Base-by-base conservation (phyloP, 2,113 vertebrate species). In the Rafetus swinhoei region DNA sequence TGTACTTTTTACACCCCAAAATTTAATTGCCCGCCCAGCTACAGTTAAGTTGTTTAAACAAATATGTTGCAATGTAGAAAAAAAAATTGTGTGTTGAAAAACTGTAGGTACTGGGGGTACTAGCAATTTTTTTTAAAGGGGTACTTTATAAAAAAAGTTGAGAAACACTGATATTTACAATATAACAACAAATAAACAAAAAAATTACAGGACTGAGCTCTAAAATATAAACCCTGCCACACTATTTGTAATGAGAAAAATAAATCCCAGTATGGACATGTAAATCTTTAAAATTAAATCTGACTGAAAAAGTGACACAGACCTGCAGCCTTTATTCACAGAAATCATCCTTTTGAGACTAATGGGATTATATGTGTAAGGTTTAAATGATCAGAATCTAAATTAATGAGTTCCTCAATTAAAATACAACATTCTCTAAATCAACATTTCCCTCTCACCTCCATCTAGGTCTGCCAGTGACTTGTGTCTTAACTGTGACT, bases 341-440 rank as follows among this genome's bases (percentile, higher is more conserved):
- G 6, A 10, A 1, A 2, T 18, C 57, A 90, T n/a, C 8, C 9
- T 10, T 21, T 18, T n/a, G 2, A 76, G 25, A 79, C 77, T 14
- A 60, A 14, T 19, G 9, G 50, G 50, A 65, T 6, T 14, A 19
- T 10, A 60, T 2, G 16, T 81, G 86, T 79, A 22, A 90, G 91
- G 89, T 72, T 0, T 8, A 85, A 50, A 85, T 12, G 50, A 3
- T 54, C 39, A 0, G 74, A 85, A 55, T 45, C n/a, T 27, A 7
- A 93, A n/a, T 32, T 21, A 87, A 35, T 10, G 79, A 74, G 45
- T 84, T 79, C 7, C 85, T 7, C 92, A 8, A 94, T 65, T 16
- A 89, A 56, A 15, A 77, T 22, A 84, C 55, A 92, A 60, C 24
- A 60, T 60, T 32, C n/a, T n/a, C 29, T 84, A 69, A 72, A 91